Percentiles rank a stretch among this genome's conserved stretches.
These are phyloP conservation scores for Embidobia sp. DNA, from an alignment of 2,888 invertebrate genomes.

Conservation along the genomic window DNA sequence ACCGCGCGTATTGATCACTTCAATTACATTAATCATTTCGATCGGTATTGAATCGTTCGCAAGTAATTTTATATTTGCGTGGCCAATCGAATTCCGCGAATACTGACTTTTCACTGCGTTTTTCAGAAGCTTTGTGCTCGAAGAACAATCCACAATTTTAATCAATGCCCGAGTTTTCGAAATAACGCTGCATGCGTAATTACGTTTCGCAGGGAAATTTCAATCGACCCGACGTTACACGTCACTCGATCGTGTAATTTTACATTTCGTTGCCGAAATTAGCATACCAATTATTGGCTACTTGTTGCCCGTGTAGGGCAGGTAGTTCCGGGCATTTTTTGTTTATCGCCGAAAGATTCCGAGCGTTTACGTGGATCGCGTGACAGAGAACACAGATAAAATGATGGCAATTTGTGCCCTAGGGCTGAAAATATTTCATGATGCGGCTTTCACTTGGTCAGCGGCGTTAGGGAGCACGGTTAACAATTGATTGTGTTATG, in stretches of 20 bases:
- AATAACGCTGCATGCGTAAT: no score
- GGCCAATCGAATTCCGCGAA: no score
- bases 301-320: conserved; percentile 25
- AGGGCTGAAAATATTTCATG: conserved; percentile 5
- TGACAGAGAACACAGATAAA: not conserved
- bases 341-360: not conserved
- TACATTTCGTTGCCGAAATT: conserved; percentile 24
- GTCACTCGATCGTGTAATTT: conserved; percentile 7
- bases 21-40: conserved; percentile 15
- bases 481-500: no score
- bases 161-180: no score
- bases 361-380: not conserved
- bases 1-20: conserved; percentile 6
- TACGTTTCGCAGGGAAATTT: no score
- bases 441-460: no score
- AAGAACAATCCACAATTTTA: no score
- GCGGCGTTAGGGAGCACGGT: no score
- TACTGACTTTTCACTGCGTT: no score
- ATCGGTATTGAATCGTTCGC: not conserved
- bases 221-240: conserved; percentile 6
- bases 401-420: not conserved
- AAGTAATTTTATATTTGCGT: not conserved
- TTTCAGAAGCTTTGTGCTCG: no score
- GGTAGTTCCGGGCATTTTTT: conserved; percentile 12
- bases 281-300: conserved; percentile 39